Evolutionary conservation across 2,113 vertebrate species (phyloP), one percentile per base, ranked within the genome.

Genomic region (Chaenogobius annularis): DNA sequence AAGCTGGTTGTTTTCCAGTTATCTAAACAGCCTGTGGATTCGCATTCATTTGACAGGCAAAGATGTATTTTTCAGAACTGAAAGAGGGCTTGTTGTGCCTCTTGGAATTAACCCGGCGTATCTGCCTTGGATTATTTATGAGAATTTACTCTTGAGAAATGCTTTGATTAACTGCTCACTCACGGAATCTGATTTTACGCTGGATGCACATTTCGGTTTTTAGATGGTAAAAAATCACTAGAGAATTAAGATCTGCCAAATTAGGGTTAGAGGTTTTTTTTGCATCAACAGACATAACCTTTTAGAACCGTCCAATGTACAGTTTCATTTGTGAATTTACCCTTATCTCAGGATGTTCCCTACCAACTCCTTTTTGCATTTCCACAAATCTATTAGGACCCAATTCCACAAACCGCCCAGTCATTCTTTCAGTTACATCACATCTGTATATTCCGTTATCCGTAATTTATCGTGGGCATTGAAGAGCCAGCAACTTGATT

Each of bases 401-500:
- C 9, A 31, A n/a, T 31, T 59, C 35, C 17, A 20, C 35, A 63
- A 63, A 63, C 46, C 23, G 48, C 37, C 47, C 72, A 68, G 59
- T 68, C 52, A 50, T 52, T 61, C 46, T 61, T 66, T 62, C 40
- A 20, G 66, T 83, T 75, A 62, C 74, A 48, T 84, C 75, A 58
- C 77, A 54, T 31, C 55, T 44, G 37, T 84, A 73, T n/a, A 47
- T 83, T 72, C 69, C 81, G 77, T 65, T 63, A 85, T 90, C 70
- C 72, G 89, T 89, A 86, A 90, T 90, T 84, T 14, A 90, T 79
- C 0, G 48, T 66, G 70, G 35, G 48, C 75, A 77, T 73, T 3
- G 61, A 31, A 61, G 83, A 71, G 84, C 84, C 71, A 62, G 65
- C 81, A 80, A 86, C 81, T 44, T 75, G 75, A 81, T 77, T 74